Evolutionary conservation across 2,113 vertebrate genomes (phyloP), one percentile per base, ranked within the genome.

Genomic region (Percina caprodes): DNA sequence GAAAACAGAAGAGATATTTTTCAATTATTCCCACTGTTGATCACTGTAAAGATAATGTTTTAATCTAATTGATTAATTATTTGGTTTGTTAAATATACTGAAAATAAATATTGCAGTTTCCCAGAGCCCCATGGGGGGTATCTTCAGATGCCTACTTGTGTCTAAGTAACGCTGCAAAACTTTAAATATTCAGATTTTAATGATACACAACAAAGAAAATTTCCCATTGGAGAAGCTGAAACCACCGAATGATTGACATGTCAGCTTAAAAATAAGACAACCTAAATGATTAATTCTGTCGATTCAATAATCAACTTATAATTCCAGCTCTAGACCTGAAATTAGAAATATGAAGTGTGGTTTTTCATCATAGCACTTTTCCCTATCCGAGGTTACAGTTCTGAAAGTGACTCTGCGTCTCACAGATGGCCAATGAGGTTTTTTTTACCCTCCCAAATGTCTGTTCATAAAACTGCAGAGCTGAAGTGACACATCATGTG

Each of bases 401-500:
- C 49, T 71, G n/a, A 51, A 30, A 52, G 11, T 12, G 74, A 24
- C n/a, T 76, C 72, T 70, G 33, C 30, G 48, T 61, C n/a, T 65
- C 61, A 12, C 75, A 78, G 69, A 73, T 61, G 75, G n/a, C 49
- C 12, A 63, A 51, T 35, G 65, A 80, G 23, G 48, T 4, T 24
- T n/a, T 69, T 23, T 33, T 16, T n/a, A 15, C 4, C 18, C 24
- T 19, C 26, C 42, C n/a, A 51, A 52, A 67, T 45, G 55, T 62
- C 55, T 60, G 45, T 74, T 62, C 33, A 46, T 51, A 21, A 67
- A 59, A 59, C 24, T 35, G 55, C 69, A 61, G 62, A 49, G 62
- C 76, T 24, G 59, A 23, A 13, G 65, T 23, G 56, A 74, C 65
- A 63, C 54, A 33, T 74, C 48, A 19, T 69, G 71, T 35, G 58